A percentile compares a stretch with the other conserved stretches of the same genome.
These are phyloP conservation scores for Aphelenchoides avenae DNA, from an alignment of 1,140 invertebrate genomes.

Conservation along the genomic window DNA sequence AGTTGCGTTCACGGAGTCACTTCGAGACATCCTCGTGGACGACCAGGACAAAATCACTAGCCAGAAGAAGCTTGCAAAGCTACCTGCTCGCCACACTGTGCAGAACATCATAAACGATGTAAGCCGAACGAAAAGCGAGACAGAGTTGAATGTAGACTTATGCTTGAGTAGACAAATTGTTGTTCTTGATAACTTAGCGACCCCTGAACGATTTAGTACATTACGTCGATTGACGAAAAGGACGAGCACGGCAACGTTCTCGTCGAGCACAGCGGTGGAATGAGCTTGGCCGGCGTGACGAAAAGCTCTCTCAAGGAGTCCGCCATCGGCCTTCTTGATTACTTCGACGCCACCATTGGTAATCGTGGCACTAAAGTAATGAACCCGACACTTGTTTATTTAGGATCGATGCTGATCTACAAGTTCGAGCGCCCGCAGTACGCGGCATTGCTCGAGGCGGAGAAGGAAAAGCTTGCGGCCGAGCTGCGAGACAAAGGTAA, in stretches of 20 bases:
- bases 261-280: too few relatives aligned
- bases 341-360: slow-evolving; percentile 30
- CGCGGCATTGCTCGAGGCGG: slow-evolving; percentile 15
- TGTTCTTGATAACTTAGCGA: too few relatives aligned
- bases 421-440: slow-evolving; percentile 30
- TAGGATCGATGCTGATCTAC: slow-evolving; percentile 27
- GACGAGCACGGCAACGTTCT: too few relatives aligned
- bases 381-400: too few relatives aligned
- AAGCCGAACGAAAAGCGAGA: too few relatives aligned
- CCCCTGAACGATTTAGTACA: too few relatives aligned
- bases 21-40: slow-evolving; percentile 28
- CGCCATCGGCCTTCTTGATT: slow-evolving; percentile 26
- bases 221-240: too few relatives aligned
- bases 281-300: too few relatives aligned
- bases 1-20: slow-evolving; percentile 23
- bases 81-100: slow-evolving; percentile 28
- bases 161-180: too few relatives aligned
- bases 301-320: slow-evolving; percentile 27
- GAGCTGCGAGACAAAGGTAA: not conserved
- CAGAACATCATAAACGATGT: slow-evolving; percentile 25
- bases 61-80: slow-evolving; percentile 25
- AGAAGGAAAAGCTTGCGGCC: too few relatives aligned
- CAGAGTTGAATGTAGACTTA: too few relatives aligned
- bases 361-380: too few relatives aligned
- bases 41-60: slow-evolving; percentile 30